A percentile compares a stretch with the other conserved stretches of the same genome.
Conservation (phyloP, 2,888 invertebrate species). For the Leptogaster cylindrica region DNA sequence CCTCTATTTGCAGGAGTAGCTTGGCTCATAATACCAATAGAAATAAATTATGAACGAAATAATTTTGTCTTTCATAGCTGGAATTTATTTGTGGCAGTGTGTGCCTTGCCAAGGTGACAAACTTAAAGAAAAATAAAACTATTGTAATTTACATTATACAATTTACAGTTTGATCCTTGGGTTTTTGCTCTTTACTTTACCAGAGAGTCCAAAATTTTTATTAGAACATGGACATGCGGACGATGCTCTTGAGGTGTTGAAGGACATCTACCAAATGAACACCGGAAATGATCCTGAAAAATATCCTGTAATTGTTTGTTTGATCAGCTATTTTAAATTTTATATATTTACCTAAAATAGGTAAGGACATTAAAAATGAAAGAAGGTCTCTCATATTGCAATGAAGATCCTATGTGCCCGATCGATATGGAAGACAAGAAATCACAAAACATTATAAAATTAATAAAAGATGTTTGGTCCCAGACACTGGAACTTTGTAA, state of each 20-base stretch:
- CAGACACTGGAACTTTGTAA: slow-evolving; percentile 77
- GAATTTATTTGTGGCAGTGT: slow-evolving; percentile 80
- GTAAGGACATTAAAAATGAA: slow-evolving; percentile 74
- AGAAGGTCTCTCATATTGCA: slow-evolving; percentile 3
- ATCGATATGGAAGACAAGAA: slow-evolving; percentile 71
- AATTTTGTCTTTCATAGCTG: slow-evolving; percentile 76
- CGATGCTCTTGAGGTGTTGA: slow-evolving; percentile 73
- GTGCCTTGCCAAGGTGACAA: slow-evolving; percentile 70
- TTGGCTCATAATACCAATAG: slow-evolving; percentile 78
- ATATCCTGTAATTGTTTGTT: slow-evolving; percentile 68
- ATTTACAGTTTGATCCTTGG: slow-evolving; percentile 54
- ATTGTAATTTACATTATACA: too few species aligned
- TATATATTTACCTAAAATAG: slow-evolving; percentile 62
- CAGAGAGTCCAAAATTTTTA: slow-evolving; percentile 83
- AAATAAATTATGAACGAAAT: slow-evolving; percentile 67
- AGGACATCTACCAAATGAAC: slow-evolving; percentile 73
- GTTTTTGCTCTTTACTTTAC: slow-evolving; percentile 75
- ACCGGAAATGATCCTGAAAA: slow-evolving; percentile 73
- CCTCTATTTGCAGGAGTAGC: slow-evolving; percentile 70
- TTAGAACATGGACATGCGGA: slow-evolving; percentile 81
- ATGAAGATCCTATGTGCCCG: not conserved
- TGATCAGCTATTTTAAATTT: not conserved
- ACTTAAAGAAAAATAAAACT: too few species aligned
- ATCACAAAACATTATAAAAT: slow-evolving; percentile 73
- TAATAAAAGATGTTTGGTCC: slow-evolving; percentile 74